These are phyloP conservation scores for Eleutherodactylus coqui DNA, from an alignment of 2,797 vertebrate genomes.

Conservation along the genomic window DNA sequence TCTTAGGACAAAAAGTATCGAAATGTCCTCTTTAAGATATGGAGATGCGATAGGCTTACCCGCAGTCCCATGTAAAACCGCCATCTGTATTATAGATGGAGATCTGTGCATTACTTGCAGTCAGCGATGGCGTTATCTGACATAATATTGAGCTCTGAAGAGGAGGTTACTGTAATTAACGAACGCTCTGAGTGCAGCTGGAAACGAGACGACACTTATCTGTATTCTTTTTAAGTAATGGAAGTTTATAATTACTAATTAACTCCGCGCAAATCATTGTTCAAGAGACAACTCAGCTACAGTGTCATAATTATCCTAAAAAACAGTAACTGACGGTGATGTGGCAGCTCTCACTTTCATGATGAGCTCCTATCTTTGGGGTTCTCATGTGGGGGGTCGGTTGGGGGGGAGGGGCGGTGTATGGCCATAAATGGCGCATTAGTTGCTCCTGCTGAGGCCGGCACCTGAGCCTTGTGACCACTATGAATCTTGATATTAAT, in stretches of 20 bases:
- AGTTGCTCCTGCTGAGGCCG: too few relatives aligned
- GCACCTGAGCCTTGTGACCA: too few relatives aligned
- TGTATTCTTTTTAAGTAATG: not conserved
- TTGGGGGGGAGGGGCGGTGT: too few relatives aligned
- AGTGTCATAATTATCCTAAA: not conserved
- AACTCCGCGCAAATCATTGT: not conserved
- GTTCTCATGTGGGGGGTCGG: too few relatives aligned
- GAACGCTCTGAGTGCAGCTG: not conserved
- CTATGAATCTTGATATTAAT: too few relatives aligned
- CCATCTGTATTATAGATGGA: not conserved
- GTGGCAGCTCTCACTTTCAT: not conserved
- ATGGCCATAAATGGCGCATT: too few relatives aligned
- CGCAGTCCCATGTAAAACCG: not conserved
- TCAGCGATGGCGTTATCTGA: not conserved
- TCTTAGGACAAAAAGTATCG: too few relatives aligned
- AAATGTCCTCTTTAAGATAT: not conserved
- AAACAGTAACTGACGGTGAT: not conserved
- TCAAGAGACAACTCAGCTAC: not conserved
- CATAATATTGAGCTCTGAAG: constrained; percentile 8
- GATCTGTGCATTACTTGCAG: not conserved
- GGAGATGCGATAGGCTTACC: not conserved
- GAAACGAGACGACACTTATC: constrained; percentile 3
- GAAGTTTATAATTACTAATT: constrained; percentile 6
- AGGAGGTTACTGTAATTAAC: not conserved
- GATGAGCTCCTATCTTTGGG: too few relatives aligned